Percentiles rank a stretch among this genome's conserved stretches.
phyloP scores from a whole-genome alignment of 2,888 invertebrate species.

The Eremobia ochroleuca region DNA sequence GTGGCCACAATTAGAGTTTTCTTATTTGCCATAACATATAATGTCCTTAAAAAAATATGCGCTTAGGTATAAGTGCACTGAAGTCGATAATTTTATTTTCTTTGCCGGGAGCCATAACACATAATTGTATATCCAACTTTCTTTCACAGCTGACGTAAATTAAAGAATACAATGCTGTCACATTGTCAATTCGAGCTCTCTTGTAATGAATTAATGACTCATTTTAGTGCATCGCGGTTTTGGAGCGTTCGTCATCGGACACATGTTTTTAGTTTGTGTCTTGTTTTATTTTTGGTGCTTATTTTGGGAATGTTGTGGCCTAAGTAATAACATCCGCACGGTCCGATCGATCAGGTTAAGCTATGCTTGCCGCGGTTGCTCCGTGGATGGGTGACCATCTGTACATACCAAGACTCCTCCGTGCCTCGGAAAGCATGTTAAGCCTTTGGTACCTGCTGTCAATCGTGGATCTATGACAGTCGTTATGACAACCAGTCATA shows the following conservation, averaged over 20 bases:
- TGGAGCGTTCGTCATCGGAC: constrained; percentile 33
- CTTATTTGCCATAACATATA: too few relatives aligned
- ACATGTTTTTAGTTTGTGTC: constrained; percentile 12
- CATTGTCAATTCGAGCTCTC: constrained; percentile 29
- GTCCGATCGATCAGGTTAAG: not conserved
- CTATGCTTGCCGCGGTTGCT: too few relatives aligned
- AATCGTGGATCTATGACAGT: too few relatives aligned
- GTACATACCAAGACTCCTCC: not conserved
- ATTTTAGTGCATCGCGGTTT: constrained; percentile 22
- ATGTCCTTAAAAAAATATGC: too few relatives aligned
- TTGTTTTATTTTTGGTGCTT: constrained; percentile 3
- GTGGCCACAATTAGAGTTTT: too few relatives aligned
- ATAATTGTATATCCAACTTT: constrained; percentile 25
- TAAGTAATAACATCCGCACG: not conserved
- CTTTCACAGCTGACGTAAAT: constrained; percentile 3
- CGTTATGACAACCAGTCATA: too few relatives aligned
- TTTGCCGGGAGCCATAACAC: not conserved
- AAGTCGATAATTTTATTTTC: constrained; percentile 14
- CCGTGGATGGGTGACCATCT: not conserved
- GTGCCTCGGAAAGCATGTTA: too few relatives aligned
- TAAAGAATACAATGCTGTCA: constrained; percentile 23
- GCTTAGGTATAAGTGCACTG: too few relatives aligned
- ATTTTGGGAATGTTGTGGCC: not conserved
- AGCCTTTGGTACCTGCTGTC: too few relatives aligned
- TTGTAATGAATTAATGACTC: constrained; percentile 29